Evolutionary conservation across 2,888 invertebrate species (phyloP).

Genomic region (Drosophila peninsularis): DNA sequence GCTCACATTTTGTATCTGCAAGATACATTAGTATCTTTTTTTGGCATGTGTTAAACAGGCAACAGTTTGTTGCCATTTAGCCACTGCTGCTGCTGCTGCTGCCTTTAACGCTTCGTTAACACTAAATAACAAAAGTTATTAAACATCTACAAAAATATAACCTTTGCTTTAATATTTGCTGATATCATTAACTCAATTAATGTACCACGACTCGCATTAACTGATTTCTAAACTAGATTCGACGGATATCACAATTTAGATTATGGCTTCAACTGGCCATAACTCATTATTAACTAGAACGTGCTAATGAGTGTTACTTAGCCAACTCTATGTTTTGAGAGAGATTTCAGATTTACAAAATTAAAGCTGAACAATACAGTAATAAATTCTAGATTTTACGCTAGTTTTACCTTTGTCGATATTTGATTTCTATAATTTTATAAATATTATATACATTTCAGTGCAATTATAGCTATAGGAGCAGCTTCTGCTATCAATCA

Average conservation of each 20-base stretch:
- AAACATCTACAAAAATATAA: conserved; percentile 19
- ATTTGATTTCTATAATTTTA: no score
- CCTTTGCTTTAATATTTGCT: conserved; percentile 35
- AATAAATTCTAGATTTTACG: neutral
- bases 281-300: conserved; percentile 41
- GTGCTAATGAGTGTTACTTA: conserved; percentile 4
- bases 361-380: neutral
- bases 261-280: conserved; percentile 11
- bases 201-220: conserved; percentile 46
- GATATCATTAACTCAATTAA: conserved; percentile 68
- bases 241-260: conserved; percentile 43
- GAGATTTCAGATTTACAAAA: neutral
- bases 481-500: no score
- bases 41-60: conserved; percentile 45
- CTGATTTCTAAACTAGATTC: conserved; percentile 48
- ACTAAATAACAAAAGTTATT: conserved; percentile 41
- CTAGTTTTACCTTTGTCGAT: neutral
- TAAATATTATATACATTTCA: no score
- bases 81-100: conserved; percentile 17
- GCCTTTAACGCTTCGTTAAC: conserved; percentile 70
- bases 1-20: conserved; percentile 18
- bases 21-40: conserved; percentile 30
- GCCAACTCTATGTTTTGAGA: neutral
- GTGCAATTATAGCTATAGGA: no score
- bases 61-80: conserved; percentile 74